phyloP scores from a whole-genome alignment of 2,113 vertebrate species.

The Pungitius pungitius region DNA sequence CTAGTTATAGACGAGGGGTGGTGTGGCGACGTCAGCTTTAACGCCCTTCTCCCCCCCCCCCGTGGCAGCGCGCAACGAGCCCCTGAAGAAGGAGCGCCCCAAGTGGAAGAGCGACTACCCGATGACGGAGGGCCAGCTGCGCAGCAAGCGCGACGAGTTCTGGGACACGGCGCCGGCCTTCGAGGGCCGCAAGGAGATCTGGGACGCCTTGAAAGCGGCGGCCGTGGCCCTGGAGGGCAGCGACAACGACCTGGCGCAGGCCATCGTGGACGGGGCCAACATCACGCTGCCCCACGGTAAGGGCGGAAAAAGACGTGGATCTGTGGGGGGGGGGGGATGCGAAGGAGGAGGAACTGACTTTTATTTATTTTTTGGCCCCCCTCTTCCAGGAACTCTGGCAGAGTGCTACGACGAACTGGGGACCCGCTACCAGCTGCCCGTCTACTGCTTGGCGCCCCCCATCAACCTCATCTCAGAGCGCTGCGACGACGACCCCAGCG shows the following conservation, averaged over 20 bases:
- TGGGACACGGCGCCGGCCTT: conserved; percentile 98
- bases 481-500: conserved; percentile 87
- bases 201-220: conserved; percentile 96
- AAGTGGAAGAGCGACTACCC: conserved; percentile 99
- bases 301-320: conserved; percentile 35
- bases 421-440: conserved; percentile 95
- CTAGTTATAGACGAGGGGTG: conserved; percentile 53
- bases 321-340: too few relatives aligned
- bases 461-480: conserved; percentile 95
- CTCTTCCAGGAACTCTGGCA: conserved; percentile 86
- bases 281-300: conserved; percentile 97
- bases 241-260: conserved; percentile 95
- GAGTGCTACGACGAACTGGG: conserved; percentile 98
- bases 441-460: conserved; percentile 94
- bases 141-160: conserved; percentile 98
- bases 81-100: conserved; percentile 94
- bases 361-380: too few relatives aligned
- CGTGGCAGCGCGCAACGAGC: conserved; percentile 89
- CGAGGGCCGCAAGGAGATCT: conserved; percentile 98
- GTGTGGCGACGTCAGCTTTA: too few relatives aligned
- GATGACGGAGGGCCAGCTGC: conserved; percentile 96
- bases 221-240: conserved; percentile 92
- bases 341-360: too few relatives aligned
- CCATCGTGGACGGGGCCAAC: conserved; percentile 95
- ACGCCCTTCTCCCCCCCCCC: too few relatives aligned